Conservation (phyloP, 2,797 vertebrate genomes). For the Chromobotia macracanthus region DNA sequence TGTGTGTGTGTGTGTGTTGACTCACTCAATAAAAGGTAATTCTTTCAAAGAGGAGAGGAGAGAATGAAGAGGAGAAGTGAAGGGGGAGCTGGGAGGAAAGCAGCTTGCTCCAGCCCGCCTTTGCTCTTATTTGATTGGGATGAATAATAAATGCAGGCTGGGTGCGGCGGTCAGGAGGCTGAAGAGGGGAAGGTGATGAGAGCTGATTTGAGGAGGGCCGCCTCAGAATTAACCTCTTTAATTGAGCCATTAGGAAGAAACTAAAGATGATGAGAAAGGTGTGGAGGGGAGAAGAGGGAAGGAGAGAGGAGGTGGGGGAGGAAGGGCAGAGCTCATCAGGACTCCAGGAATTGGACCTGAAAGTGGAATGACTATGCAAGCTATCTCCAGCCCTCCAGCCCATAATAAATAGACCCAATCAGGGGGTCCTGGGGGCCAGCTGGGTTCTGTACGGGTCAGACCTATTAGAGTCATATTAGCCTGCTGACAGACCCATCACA, state of each 20-base stretch:
- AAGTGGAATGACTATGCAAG: conserved; percentile 75
- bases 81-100: conserved; percentile 67
- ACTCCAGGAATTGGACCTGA: conserved; percentile 73
- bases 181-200: conserved; percentile 72
- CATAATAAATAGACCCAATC: conserved; percentile 82
- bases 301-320: no score
- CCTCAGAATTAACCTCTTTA: conserved; percentile 82
- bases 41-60: conserved; percentile 78
- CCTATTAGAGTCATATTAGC: conserved; percentile 82
- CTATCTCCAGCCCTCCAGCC: conserved; percentile 64
- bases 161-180: conserved; percentile 57
- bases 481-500: conserved; percentile 75
- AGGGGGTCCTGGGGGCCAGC: conserved; percentile 76
- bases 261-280: conserved; percentile 69
- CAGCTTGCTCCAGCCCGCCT: conserved; percentile 93
- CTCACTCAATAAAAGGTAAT: conserved; percentile 97
- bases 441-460: conserved; percentile 82
- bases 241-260: conserved; percentile 82
- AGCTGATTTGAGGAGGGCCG: conserved; percentile 73
- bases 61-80: conserved; percentile 54
- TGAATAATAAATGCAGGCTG: conserved; percentile 93
- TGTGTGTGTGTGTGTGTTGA: conserved; percentile 69
- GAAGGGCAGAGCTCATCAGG: conserved; percentile 69
- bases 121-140: conserved; percentile 93
- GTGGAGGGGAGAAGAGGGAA: conserved; percentile 29